phyloP scores from a whole-genome alignment of 2,113 vertebrate species.

The Vireo altiloquus region DNA sequence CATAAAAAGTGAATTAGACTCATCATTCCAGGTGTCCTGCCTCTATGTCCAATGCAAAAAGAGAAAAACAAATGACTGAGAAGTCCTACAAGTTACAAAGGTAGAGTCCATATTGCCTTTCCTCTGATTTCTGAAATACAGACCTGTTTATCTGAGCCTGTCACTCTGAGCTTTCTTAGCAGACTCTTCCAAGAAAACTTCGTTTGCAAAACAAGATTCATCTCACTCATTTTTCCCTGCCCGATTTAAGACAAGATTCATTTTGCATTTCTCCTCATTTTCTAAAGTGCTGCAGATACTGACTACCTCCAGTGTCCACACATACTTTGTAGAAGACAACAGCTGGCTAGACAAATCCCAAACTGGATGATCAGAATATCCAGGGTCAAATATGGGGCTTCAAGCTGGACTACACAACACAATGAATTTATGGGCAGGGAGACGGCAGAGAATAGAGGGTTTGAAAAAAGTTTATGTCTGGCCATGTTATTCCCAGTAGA shows the following conservation, averaged over 20 bases:
- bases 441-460: rapidly evolving
- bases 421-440: neutral
- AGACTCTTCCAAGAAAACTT: neutral
- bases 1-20: neutral
- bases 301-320: neutral
- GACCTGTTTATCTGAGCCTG: neutral
- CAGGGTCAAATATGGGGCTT: neutral
- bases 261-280: neutral
- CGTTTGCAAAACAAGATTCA: neutral
- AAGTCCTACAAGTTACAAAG: neutral
- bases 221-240: neutral
- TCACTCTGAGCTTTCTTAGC: neutral
- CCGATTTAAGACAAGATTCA: neutral
- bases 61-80: neutral
- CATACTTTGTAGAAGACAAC: neutral
- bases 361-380: neutral
- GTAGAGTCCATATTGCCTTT: neutral
- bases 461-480: neutral
- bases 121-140: neutral
- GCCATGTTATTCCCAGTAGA: neutral
- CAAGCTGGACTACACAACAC: neutral
- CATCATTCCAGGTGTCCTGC: neutral
- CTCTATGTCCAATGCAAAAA: neutral
- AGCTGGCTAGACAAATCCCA: neutral
- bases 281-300: neutral